phyloP scores from a whole-genome alignment of 1,140 invertebrate genomes.

The Lutraria rhynchaena region DNA sequence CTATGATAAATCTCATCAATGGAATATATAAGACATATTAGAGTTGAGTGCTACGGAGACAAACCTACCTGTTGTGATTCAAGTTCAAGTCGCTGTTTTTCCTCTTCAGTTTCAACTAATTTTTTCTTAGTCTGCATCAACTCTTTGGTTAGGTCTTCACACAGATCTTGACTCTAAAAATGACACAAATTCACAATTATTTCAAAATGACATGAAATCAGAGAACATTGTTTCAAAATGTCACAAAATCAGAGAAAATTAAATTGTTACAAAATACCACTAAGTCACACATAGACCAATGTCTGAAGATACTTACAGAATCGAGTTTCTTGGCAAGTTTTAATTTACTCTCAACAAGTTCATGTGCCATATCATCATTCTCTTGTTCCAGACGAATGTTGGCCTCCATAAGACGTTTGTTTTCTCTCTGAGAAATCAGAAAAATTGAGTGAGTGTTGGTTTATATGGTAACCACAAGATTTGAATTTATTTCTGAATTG shows the following conservation, averaged over 20 bases:
- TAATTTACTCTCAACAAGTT: constrained; percentile 86
- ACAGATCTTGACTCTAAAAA: constrained; percentile 87
- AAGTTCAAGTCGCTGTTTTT: constrained; percentile 89
- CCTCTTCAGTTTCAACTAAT: constrained; percentile 91
- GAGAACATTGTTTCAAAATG: not conserved
- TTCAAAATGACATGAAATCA: not conserved
- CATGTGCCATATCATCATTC: constrained; percentile 87
- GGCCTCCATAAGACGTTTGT: constrained; percentile 83
- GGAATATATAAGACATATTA: too few relatives aligned
- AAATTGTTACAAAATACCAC: not conserved
- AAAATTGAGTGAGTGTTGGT: not conserved
- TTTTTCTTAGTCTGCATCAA: constrained; percentile 89
- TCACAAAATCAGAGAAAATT: not conserved
- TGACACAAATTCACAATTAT: not conserved
- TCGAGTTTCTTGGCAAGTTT: constrained; percentile 84
- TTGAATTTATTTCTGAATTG: too few relatives aligned
- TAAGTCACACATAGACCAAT: not conserved
- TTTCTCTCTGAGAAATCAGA: constrained; percentile 83
- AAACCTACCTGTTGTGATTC: constrained; percentile 88
- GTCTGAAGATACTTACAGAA: constrained; percentile 81
- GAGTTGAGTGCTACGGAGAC: too few relatives aligned
- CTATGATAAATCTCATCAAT: too few relatives aligned
- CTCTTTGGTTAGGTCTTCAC: constrained; percentile 91
- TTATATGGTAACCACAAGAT: too few relatives aligned
- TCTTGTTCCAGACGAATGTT: constrained; percentile 86